Evolutionary conservation across 1,140 invertebrate genomes (phyloP), one percentile per base, ranked within the genome.

Genomic region (Dendroctonus valens): DNA sequence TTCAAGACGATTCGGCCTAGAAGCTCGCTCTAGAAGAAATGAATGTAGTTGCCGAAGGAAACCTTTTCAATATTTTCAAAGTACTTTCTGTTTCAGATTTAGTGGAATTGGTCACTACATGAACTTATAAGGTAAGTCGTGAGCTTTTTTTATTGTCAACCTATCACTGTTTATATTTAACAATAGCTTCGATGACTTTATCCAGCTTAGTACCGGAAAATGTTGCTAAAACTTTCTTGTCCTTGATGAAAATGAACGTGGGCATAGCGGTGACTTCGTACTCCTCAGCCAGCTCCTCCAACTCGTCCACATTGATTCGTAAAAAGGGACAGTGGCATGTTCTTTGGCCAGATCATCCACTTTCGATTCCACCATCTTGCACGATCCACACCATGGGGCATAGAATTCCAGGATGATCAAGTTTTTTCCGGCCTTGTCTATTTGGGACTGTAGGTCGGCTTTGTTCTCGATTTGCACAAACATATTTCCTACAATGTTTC

Each of bases 301-400:
- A 7, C n/a, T 61, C 59, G 39, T 52, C 59, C 1, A 61, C 49
- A 40, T 61, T 41, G 6, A 51, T 11, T 14, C 40, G 38, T 14
- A 51, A 40, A 38, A 61, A 51, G 50, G 8, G 8, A 61, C 15
- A 11, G 7, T 14, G 37, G 7, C 7, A 15, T 51, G 41, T 26
- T 61, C 11, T 12, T 7, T 52, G 26, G 59, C 46, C 37, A 61
- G 5, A 12, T 61, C 48, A 7, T 50, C 6, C 5, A 61, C n/a
- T 61, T 61, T 61, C 0, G 38, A 2, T 40, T 54, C 52, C 5
- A 63, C 42, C 51, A 46, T 54, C 38, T 14, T 42, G n/a, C 60
- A 63, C 5, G 51, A 44, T 9, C 60, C 60, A n/a, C 60, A 63
- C 50, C 40, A 54, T 14, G 60, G 41, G 8, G 60, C 52, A 26